Evolutionary conservation across 1,140 invertebrate genomes (phyloP).

Genomic region (Magallana ariakensis): DNA sequence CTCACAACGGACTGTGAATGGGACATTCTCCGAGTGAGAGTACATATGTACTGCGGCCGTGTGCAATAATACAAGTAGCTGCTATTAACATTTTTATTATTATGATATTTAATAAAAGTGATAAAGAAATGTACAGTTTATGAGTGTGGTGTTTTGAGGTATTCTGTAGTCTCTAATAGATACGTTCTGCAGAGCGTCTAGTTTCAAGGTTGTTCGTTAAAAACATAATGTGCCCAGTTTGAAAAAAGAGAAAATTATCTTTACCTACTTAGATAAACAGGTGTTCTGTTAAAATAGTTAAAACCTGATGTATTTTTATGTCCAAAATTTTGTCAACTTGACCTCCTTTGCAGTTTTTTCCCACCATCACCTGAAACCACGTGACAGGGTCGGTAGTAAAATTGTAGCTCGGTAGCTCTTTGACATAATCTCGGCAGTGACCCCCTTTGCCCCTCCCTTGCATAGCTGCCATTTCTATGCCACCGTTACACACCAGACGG

Average conservation of each 20-base stretch:
- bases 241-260: background rate
- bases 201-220: background rate
- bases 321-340: background rate
- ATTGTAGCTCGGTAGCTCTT: conserved; percentile 24
- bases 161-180: background rate
- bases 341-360: background rate
- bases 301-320: conserved; percentile 2
- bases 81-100: background rate
- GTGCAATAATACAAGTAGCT: conserved; percentile 28
- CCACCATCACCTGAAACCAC: conserved; percentile 18
- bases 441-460: conserved; percentile 4
- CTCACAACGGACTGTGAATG: background rate
- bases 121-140: background rate
- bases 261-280: conserved; percentile 29
- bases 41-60: background rate
- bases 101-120: conserved; percentile 9
- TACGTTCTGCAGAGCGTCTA: background rate
- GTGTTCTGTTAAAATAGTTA: background rate
- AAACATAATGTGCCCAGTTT: background rate
- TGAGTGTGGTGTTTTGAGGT: background rate
- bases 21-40: background rate
- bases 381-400: conserved; percentile 13
- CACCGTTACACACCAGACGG: conserved; percentile 31
- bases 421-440: conserved; percentile 19
- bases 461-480: background rate